Conservation (phyloP, 2,113 vertebrate genomes). For the Turdus rufiventris region DNA sequence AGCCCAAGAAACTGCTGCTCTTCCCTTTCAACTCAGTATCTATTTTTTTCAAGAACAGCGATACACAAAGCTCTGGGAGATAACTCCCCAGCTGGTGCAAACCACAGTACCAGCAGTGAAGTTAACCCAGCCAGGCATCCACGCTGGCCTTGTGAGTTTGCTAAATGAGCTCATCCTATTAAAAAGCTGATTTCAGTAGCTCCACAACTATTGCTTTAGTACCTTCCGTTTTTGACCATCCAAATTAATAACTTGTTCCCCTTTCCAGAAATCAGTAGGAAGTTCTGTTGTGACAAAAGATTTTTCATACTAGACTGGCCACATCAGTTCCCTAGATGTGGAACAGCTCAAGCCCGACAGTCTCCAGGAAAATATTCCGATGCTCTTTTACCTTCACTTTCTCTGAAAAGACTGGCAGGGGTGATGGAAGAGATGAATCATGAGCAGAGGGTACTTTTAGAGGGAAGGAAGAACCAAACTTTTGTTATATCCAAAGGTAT, state of each 20-base stretch:
- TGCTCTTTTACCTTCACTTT: neutral
- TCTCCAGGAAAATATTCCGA: neutral
- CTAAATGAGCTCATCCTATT: neutral
- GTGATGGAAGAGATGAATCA: neutral
- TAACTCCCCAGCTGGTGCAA: neutral
- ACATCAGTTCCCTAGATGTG: neutral
- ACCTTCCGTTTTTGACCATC: neutral
- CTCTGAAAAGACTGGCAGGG: neutral
- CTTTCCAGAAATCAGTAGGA: neutral
- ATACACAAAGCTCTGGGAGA: neutral
- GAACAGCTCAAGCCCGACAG: neutral
- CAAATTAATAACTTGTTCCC: neutral
- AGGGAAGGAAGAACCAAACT: neutral
- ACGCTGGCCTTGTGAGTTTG: neutral
- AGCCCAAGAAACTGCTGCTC: neutral
- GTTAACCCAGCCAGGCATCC: neutral
- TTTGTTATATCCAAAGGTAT: neutral
- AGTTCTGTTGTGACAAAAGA: neutral
- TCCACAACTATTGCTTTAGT: neutral
- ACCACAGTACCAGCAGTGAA: neutral
- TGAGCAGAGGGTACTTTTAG: neutral
- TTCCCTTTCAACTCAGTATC: neutral
- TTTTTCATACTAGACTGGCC: neutral
- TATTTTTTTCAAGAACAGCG: neutral
- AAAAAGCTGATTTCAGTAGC: neutral